Conservation (phyloP, 2,797 vertebrate species). For the Limosa lapponica region DNA sequence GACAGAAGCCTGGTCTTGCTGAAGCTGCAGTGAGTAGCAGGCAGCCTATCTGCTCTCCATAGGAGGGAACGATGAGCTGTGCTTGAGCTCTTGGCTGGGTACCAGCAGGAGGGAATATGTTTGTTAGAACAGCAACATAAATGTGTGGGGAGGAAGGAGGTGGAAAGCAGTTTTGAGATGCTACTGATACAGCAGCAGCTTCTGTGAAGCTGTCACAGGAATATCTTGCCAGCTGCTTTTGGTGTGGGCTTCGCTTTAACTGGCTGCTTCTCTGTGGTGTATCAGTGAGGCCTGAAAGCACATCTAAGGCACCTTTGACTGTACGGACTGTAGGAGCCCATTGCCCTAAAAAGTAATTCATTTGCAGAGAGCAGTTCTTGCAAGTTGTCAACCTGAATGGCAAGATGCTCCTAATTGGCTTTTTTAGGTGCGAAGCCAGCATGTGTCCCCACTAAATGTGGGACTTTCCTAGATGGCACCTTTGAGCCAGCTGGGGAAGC, state of each 20-base stretch:
- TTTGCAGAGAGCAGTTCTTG: not conserved
- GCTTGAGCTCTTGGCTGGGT: constrained; percentile 18
- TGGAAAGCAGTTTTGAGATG: constrained; percentile 30
- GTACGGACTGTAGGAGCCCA: not conserved
- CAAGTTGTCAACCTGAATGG: not conserved
- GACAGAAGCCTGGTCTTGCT: constrained; percentile 4
- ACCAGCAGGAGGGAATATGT: constrained; percentile 8
- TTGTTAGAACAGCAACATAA: not conserved
- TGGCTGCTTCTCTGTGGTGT: not conserved
- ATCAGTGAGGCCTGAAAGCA: not conserved
- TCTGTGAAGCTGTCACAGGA: not conserved
- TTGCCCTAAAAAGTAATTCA: not conserved
- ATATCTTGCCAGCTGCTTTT: not conserved
- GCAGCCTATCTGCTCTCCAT: not conserved
- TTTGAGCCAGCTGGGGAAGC: not conserved
- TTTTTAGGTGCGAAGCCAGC: not conserved
- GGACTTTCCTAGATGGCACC: not conserved
- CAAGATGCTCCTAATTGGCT: not conserved
- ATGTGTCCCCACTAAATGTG: not conserved
- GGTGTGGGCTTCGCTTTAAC: not conserved
- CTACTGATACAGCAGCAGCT: not conserved
- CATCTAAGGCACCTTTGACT: not conserved
- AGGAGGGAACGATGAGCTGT: not conserved
- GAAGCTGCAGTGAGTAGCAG: constrained; percentile 8
- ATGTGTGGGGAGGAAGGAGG: constrained; percentile 20